Base-by-base conservation (phyloP, 2,113 vertebrate genomes). In the Eolophus roseicapilla region DNA sequence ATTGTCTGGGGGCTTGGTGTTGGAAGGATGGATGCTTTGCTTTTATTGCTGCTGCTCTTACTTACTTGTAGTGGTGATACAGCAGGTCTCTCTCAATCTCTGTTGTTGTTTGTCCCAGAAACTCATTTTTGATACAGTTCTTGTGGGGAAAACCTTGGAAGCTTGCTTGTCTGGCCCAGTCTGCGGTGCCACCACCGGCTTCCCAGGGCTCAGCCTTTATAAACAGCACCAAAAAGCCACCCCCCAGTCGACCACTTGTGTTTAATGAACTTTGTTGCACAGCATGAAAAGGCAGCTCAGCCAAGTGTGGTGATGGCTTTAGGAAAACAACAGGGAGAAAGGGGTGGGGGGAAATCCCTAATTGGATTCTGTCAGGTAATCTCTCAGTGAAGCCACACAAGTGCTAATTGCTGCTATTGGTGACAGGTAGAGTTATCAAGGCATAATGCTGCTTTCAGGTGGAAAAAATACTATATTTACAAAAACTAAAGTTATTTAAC, bases 401-500 rank as follows among this genome's bases (percentile, higher is more conserved):
- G 77, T 95, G 94, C 76, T 98, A 97, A 98, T 98, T 97, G 94
- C 82, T 87, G 35, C 85, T 97, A 8, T 91, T 93, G 93, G 81
- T 97, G 95, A 80, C 82, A 95, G 92, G 93, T 96, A 95, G 92
- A 97, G 76, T 94, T 83, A 89, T 28, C 21, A 68, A 96, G 96
- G 64, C 88, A 67, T 94, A 87, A 87, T 83, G 78, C 92, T 93
- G 75, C 60, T 82, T 96, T 96, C 74, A 82, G 91, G 76, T 35
- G 18, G 20, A 39, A 44, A 91, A 49, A 24, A 3, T 7, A 10
- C 25, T 85, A 8, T 95, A 96, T 97, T 98, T 96, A 95, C 53
- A 77, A 84, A 96, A 96, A 84, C 41, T 29, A 62, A 94, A 94
- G 80, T 97, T 98, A 96, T 96, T 98, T 97, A 98, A 97, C 88